phyloP scores from a whole-genome alignment of 2,797 vertebrate species.

The Cyprinella venusta region DNA sequence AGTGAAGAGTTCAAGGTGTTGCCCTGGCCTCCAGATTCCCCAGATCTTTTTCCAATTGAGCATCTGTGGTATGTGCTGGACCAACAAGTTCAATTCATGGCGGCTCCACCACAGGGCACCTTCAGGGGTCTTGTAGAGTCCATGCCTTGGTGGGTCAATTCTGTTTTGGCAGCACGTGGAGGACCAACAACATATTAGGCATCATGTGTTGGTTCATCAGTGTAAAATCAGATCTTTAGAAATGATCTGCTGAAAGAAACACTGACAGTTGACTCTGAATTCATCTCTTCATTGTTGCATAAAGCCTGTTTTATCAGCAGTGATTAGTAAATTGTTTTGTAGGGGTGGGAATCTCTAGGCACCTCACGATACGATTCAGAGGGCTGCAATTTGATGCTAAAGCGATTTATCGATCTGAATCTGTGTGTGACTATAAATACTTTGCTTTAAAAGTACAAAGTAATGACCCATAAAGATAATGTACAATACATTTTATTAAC shows the following conservation, averaged over 20 bases:
- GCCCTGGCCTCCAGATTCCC: neutral
- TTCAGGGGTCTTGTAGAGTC: neutral
- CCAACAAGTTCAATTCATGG: neutral
- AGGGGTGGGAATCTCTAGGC: too few species aligned
- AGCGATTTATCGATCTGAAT: too few species aligned
- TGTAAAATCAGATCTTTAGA: constrained; percentile 6
- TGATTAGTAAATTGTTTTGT: constrained; percentile 23
- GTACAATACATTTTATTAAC: too few species aligned
- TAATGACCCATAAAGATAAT: too few species aligned
- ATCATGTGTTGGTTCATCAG: neutral
- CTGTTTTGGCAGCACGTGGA: neutral
- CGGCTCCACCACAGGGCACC: neutral
- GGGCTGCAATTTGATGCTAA: too few species aligned
- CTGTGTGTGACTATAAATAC: too few species aligned
- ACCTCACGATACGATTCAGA: too few species aligned
- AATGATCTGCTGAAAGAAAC: neutral
- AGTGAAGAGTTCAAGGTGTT: neutral
- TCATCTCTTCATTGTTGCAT: constrained; percentile 8
- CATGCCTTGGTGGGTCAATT: neutral
- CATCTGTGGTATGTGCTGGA: neutral
- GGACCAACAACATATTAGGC: neutral
- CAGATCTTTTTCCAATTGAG: neutral
- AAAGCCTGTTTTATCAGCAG: constrained; percentile 16
- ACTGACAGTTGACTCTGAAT: constrained; percentile 3
- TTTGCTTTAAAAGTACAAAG: too few species aligned